Conservation (phyloP, 2,113 vertebrate genomes). For the Oreamnos americanus region DNA sequence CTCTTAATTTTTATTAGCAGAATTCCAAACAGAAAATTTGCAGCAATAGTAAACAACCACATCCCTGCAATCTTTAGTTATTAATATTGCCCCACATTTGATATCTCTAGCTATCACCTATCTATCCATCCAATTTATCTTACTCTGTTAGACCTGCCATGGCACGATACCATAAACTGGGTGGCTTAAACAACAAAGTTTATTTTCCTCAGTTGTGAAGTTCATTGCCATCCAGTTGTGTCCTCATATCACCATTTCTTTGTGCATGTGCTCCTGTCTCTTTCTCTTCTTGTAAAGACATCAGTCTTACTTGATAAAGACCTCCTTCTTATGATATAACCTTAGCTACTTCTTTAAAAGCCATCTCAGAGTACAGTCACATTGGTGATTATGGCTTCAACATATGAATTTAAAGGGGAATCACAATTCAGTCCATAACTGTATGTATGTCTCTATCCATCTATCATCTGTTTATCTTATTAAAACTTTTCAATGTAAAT, state of each 20-base stretch:
- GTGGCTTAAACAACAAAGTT: background rate
- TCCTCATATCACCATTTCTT: background rate
- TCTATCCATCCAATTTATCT: background rate
- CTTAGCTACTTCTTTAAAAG: background rate
- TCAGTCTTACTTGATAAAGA: background rate
- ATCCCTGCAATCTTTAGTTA: background rate
- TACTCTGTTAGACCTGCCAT: background rate
- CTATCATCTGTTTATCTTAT: background rate
- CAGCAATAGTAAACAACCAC: background rate
- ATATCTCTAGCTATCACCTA: background rate
- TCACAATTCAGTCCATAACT: background rate
- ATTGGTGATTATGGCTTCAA: background rate
- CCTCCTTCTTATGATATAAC: background rate
- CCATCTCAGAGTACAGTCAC: background rate
- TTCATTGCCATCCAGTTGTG: no score
- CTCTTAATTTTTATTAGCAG: background rate
- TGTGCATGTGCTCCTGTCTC: background rate
- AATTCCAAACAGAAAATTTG: background rate
- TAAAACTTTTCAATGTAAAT: background rate
- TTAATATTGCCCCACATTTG: background rate
- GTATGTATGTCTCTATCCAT: background rate
- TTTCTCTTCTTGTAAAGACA: background rate
- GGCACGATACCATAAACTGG: background rate
- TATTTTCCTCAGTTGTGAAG: background rate
- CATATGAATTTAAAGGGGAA: background rate